These are phyloP conservation scores for Nesoenas mayeri DNA, from an alignment of 2,113 vertebrate genomes.

Conservation along the genomic window DNA sequence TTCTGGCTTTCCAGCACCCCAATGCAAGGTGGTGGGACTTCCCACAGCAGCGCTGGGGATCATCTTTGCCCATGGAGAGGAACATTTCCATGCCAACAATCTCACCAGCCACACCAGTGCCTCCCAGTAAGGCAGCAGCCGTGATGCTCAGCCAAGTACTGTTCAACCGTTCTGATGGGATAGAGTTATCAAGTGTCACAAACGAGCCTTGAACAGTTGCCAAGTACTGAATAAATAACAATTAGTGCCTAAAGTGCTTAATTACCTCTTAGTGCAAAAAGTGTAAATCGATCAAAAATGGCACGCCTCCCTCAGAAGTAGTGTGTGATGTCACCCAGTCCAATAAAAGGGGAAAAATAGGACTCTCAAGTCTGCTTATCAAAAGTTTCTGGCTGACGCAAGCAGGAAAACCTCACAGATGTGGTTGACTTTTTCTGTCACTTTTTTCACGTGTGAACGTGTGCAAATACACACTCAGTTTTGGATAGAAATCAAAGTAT, in stretches of 20 bases:
- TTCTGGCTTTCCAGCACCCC: not conserved
- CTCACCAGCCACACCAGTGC: rapidly evolving
- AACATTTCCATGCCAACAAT: not conserved
- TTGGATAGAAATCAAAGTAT: not conserved
- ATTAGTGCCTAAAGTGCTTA: not conserved
- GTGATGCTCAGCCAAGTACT: rapidly evolving
- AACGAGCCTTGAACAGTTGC: not conserved
- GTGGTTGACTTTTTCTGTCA: not conserved
- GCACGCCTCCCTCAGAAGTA: not conserved
- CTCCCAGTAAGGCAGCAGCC: not conserved
- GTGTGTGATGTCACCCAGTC: not conserved
- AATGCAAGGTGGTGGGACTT: rapidly evolving
- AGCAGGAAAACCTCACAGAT: not conserved
- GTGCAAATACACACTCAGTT: not conserved
- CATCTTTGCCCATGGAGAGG: not conserved
- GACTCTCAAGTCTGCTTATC: not conserved
- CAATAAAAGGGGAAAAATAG: not conserved
- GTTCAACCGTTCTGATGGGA: not conserved
- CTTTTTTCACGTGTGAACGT: not conserved
- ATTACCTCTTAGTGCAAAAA: not conserved
- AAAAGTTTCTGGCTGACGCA: not conserved
- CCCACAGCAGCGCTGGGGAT: not conserved
- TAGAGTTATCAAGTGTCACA: rapidly evolving
- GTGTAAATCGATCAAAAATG: not conserved
- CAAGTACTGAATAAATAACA: not conserved